These are phyloP conservation scores for Choloepus hoffmanni DNA, from an alignment of 2,113 vertebrate species.

Conservation along the genomic window DNA sequence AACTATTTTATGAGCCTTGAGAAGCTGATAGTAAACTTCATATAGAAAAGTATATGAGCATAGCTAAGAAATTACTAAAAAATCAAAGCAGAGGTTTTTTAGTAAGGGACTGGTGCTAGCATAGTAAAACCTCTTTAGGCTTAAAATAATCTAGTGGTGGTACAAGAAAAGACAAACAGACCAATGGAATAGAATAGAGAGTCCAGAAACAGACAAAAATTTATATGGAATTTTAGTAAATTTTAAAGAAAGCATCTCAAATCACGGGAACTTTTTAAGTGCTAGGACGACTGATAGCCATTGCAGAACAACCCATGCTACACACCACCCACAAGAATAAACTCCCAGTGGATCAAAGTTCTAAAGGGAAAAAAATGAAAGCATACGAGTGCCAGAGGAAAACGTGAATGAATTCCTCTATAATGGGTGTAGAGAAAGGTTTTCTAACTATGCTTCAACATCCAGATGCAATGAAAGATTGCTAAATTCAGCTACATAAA, in stretches of 20 bases:
- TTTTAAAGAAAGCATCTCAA: not conserved
- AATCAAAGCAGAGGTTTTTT: not conserved
- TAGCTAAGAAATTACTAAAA: conserved; percentile 10
- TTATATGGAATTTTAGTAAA: not conserved
- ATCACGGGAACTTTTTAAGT: not conserved
- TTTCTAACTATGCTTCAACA: not conserved
- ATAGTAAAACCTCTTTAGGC: not conserved
- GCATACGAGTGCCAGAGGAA: not conserved
- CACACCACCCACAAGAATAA: not conserved
- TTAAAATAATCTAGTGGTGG: not conserved
- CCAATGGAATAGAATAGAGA: not conserved
- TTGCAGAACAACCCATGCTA: not conserved
- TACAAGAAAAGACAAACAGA: not conserved
- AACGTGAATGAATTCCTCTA: not conserved
- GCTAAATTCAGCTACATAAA: not conserved
- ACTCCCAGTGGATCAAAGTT: not conserved
- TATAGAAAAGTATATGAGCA: not conserved
- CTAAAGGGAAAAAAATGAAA: not conserved
- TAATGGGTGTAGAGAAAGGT: not conserved
- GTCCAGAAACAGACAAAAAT: not conserved
- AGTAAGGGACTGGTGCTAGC: not conserved
- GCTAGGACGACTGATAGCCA: not conserved
- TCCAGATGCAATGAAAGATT: not conserved
- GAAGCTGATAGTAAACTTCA: conserved; percentile 7
- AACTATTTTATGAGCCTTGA: conserved; percentile 5